phyloP scores from a whole-genome alignment of 1,140 invertebrate species.

The Drosophila kurseongensis region DNA sequence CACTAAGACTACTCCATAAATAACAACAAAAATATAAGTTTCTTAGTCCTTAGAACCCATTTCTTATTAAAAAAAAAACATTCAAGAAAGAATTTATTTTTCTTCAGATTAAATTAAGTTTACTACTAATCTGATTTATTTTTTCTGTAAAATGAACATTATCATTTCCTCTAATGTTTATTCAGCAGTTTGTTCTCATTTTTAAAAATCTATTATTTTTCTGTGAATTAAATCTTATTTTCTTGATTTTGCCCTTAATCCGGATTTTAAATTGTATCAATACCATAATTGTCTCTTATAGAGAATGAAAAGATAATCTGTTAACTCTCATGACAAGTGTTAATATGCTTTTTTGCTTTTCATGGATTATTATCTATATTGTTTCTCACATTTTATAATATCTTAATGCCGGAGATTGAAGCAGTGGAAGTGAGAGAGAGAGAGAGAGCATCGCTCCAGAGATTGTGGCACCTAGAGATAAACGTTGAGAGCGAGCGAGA shows the following conservation, averaged over 20 bases:
- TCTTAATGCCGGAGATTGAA: neutral
- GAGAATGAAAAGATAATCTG: neutral
- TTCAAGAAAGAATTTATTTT: no score
- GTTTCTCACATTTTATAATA: neutral
- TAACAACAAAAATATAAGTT: no score
- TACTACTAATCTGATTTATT: no score
- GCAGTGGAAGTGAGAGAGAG: neutral
- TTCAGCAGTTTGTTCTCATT: no score
- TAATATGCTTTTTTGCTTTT: neutral
- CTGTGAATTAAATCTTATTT: no score
- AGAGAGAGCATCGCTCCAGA: conserved; percentile 16
- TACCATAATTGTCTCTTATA: neutral
- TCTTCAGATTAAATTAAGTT: no score
- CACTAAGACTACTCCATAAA: no score
- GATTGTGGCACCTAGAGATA: conserved; percentile 9
- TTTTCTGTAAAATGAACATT: no score
- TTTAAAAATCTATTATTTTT: no score
- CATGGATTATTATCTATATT: conserved; percentile 17
- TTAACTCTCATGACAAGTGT: neutral
- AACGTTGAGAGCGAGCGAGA: conserved; percentile 7
- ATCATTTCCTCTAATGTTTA: no score
- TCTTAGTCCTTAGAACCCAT: no score
- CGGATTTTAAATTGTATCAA: neutral
- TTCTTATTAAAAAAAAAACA: no score
- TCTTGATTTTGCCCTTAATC: neutral